Evolutionary conservation across 2,888 invertebrate species (phyloP).

Genomic region (Parochlus steinenii): DNA sequence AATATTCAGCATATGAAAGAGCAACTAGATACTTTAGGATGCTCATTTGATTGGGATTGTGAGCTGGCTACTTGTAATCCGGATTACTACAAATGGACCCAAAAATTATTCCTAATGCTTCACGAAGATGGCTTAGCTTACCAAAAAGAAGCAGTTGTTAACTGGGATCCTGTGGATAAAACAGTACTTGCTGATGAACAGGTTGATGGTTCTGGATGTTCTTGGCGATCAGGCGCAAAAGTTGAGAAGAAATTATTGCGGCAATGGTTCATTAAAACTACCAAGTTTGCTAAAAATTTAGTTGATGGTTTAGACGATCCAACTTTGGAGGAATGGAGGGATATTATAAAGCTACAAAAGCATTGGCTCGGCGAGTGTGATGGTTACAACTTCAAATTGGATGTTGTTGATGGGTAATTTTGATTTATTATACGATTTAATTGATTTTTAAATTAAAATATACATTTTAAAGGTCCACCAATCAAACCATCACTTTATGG

Average conservation of each 20-base stretch:
- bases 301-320: slow-evolving; percentile 54
- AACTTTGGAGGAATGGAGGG: slow-evolving; percentile 59
- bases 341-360: slow-evolving; percentile 66
- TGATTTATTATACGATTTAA: too few species aligned
- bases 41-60: slow-evolving; percentile 84
- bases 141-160: slow-evolving; percentile 72
- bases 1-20: slow-evolving; percentile 73
- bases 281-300: slow-evolving; percentile 56
- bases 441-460: slow-evolving; percentile 17
- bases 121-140: slow-evolving; percentile 72
- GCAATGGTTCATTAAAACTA: slow-evolving; percentile 93
- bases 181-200: slow-evolving; percentile 98
- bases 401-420: slow-evolving; percentile 27
- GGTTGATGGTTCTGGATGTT: slow-evolving; percentile 75
- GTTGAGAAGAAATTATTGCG: slow-evolving; percentile 75
- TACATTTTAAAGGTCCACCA: slow-evolving; percentile 16
- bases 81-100: slow-evolving; percentile 90
- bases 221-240: slow-evolving; percentile 93
- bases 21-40: slow-evolving; percentile 58
- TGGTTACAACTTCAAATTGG: slow-evolving; percentile 56
- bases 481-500: slow-evolving; percentile 43
- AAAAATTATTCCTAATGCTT: slow-evolving; percentile 79
- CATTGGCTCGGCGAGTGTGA: slow-evolving; percentile 83
- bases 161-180: slow-evolving; percentile 97
- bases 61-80: slow-evolving; percentile 81